Percentiles rank a stretch among this genome's conserved stretches.
Conservation (phyloP, 2,888 invertebrate genomes). For the Mimumesa dahlbomi region DNA sequence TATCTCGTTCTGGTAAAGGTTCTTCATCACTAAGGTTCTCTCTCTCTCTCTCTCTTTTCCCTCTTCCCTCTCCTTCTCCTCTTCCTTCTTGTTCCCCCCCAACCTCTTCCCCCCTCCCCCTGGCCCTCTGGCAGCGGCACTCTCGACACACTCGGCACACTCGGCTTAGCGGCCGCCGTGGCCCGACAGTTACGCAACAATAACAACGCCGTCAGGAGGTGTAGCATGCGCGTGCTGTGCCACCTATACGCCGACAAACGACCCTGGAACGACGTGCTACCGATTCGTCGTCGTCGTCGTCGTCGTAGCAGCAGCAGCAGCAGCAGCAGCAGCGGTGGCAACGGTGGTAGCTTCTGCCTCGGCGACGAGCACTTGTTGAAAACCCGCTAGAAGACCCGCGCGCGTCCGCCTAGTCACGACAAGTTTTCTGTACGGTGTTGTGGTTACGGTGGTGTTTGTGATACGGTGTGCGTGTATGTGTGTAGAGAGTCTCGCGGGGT, state of each 20-base stretch:
- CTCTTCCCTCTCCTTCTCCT: slow-evolving; percentile 3
- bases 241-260: slow-evolving; percentile 58
- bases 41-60: slow-evolving; percentile 19
- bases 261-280: slow-evolving; percentile 52
- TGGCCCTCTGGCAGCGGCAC: slow-evolving; percentile 45
- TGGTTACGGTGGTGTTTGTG: too few species aligned
- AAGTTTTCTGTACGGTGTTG: slow-evolving; percentile 12
- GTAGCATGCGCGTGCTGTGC: slow-evolving; percentile 62
- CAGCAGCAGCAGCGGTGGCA: too few species aligned
- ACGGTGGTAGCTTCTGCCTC: slow-evolving; percentile 32
- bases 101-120: slow-evolving; percentile 11
- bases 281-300: slow-evolving; percentile 39
- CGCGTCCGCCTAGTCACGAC: slow-evolving; percentile 24
- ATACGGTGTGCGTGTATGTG: too few species aligned
- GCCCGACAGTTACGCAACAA: slow-evolving; percentile 74
- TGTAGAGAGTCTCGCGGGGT: too few species aligned
- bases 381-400: slow-evolving; percentile 37
- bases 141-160: slow-evolving; percentile 4
- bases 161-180: slow-evolving; percentile 56
- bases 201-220: slow-evolving; percentile 67
- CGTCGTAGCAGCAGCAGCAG: slow-evolving; percentile 27
- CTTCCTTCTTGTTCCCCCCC: slow-evolving; percentile 12
- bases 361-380: slow-evolving; percentile 61
- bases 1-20: slow-evolving; percentile 11
- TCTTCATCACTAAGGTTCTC: too few species aligned